phyloP scores from a whole-genome alignment of 92 coral and sea anemone species.

The Zoanthus solanderi region DNA sequence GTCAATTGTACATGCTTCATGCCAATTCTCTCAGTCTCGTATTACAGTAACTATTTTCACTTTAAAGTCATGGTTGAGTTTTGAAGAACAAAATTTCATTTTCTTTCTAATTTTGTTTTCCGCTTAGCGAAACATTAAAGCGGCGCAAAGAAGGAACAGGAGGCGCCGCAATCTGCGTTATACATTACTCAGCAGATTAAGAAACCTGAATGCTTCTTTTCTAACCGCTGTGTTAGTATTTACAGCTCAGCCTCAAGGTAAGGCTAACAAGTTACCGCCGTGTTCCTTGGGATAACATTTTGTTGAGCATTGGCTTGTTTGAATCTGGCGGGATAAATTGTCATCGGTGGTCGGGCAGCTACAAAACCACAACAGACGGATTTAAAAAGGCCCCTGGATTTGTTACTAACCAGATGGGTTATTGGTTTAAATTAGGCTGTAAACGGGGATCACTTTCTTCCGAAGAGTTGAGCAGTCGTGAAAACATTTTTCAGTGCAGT shows the following conservation, averaged over 20 bases:
- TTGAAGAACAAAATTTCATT: not conserved
- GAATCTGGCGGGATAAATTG: conserved; percentile 1
- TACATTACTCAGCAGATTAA: conserved; percentile 4
- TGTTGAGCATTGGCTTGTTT: not conserved
- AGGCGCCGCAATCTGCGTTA: not conserved
- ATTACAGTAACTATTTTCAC: conserved; percentile 3
- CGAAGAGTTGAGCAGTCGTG: not conserved
- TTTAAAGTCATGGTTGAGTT: conserved; percentile 14
- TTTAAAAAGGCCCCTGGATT: not conserved
- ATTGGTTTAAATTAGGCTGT: not conserved
- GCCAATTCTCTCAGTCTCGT: not conserved
- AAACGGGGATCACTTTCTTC: not conserved
- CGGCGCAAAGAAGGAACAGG: too few species aligned
- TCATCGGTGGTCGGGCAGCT: not conserved
- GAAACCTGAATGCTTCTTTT: conserved; percentile 20
- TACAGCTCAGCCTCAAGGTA: too few species aligned
- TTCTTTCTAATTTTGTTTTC: conserved; percentile 5
- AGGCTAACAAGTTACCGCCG: not conserved
- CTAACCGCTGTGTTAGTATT: not conserved
- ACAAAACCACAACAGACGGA: not conserved
- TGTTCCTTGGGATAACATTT: conserved; percentile 13
- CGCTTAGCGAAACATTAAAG: not conserved
- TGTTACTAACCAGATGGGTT: not conserved
- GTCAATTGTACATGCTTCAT: not conserved
- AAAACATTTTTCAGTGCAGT: not conserved